A percentile compares a stretch with the other conserved stretches of the same genome.
Evolutionary conservation across 1,140 invertebrate species (phyloP).

Genomic region (Augochlora pura): DNA sequence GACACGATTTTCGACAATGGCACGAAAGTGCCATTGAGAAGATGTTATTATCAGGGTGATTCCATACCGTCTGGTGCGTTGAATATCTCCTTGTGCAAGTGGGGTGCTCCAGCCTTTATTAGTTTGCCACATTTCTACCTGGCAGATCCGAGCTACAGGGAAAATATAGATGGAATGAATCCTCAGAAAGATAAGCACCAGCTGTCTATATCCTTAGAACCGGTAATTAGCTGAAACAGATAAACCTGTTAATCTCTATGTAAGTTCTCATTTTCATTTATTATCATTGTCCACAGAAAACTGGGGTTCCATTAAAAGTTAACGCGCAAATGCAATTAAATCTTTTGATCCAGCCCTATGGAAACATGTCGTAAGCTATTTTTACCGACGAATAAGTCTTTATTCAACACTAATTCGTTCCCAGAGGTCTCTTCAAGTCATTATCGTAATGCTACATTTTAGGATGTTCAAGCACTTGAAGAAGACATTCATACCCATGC

Average conservation of each 20-base stretch:
- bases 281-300: conserved; percentile 73
- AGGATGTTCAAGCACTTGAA: conserved; percentile 82
- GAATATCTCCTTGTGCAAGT: conserved; percentile 86
- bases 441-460: conserved; percentile 54
- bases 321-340: conserved; percentile 88
- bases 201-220: conserved; percentile 87
- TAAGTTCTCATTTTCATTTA: background rate
- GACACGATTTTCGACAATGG: conserved; percentile 86
- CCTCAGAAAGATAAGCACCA: conserved; percentile 86
- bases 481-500: conserved; percentile 84
- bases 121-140: conserved; percentile 94
- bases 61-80: conserved; percentile 82
- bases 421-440: background rate
- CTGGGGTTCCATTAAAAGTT: conserved; percentile 86
- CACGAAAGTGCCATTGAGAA: conserved; percentile 82
- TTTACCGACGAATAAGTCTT: background rate
- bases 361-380: conserved; percentile 81
- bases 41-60: conserved; percentile 80
- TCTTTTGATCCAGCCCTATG: conserved; percentile 83
- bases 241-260: background rate
- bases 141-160: conserved; percentile 85
- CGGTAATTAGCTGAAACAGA: conserved; percentile 76
- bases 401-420: background rate
- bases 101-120: conserved; percentile 88
- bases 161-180: conserved; percentile 85